Conservation (phyloP, 2,888 invertebrate genomes). For the Plusia festucae region DNA sequence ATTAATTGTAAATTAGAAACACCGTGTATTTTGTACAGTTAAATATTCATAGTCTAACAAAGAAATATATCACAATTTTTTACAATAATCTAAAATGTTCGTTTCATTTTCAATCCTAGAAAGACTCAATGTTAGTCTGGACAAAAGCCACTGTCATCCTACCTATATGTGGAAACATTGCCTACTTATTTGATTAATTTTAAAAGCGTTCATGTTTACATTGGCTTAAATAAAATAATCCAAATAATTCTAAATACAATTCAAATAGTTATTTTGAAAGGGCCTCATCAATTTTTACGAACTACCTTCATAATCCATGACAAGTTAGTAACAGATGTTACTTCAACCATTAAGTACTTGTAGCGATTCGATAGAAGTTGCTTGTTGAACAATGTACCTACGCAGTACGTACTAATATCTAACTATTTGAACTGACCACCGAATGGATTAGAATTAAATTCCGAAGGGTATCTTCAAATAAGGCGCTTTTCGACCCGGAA, state of each 20-base stretch:
- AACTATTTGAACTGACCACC: constrained; percentile 8
- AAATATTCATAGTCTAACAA: constrained; percentile 89
- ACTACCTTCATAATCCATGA: background rate
- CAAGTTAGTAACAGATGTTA: background rate
- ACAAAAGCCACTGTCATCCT: no score
- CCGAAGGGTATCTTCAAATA: constrained; percentile 4
- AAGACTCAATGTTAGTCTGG: no score
- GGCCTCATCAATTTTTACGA: no score
- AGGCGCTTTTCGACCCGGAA: background rate
- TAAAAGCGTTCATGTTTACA: no score
- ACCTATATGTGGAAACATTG: no score
- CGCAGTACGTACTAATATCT: constrained; percentile 6
- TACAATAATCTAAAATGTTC: constrained; percentile 77
- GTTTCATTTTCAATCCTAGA: constrained; percentile 64
- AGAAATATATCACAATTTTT: constrained; percentile 88
- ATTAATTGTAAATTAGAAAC: constrained; percentile 87
- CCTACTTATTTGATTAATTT: no score
- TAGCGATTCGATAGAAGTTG: background rate
- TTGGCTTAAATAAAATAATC: no score
- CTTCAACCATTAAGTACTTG: background rate
- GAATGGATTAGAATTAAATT: constrained; percentile 4
- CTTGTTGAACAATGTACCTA: background rate
- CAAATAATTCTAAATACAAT: no score
- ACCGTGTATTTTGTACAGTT: constrained; percentile 89
- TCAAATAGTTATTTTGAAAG: no score